Conservation (phyloP, 2,797 vertebrate genomes). For the Coluber constrictor region DNA sequence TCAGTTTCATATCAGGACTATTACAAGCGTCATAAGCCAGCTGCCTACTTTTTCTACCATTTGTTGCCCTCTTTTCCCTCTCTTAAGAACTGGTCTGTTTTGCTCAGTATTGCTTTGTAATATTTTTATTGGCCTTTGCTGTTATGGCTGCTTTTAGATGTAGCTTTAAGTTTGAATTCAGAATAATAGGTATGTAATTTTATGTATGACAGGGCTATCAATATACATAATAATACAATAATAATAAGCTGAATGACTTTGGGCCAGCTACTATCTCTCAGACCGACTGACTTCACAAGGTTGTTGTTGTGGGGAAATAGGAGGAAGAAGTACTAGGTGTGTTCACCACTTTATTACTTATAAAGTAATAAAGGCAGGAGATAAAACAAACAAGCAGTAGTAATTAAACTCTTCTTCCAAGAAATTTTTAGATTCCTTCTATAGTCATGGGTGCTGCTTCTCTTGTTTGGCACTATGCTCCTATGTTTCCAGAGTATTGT, state of each 20-base stretch:
- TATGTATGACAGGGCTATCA: neutral
- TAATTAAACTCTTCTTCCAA: neutral
- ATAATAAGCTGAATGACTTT: neutral
- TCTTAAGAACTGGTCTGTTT: neutral
- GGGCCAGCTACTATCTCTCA: neutral
- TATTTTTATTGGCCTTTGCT: neutral
- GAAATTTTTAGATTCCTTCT: neutral
- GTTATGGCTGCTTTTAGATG: neutral
- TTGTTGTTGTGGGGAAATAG: neutral
- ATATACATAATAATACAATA: neutral
- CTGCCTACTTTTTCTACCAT: neutral
- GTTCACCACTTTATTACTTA: too few species aligned
- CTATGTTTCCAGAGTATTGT: neutral
- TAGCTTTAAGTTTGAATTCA: neutral
- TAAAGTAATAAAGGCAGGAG: too few species aligned
- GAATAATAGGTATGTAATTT: neutral
- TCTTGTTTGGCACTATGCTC: neutral
- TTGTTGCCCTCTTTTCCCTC: neutral
- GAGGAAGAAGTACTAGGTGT: neutral
- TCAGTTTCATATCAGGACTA: neutral
- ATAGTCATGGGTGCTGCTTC: neutral
- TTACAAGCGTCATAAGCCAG: neutral
- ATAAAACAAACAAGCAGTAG: too few species aligned
- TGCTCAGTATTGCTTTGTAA: neutral
- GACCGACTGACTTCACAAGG: neutral